Base-by-base conservation (phyloP, 2,113 vertebrate species). In the Chrysochloris asiatica region DNA sequence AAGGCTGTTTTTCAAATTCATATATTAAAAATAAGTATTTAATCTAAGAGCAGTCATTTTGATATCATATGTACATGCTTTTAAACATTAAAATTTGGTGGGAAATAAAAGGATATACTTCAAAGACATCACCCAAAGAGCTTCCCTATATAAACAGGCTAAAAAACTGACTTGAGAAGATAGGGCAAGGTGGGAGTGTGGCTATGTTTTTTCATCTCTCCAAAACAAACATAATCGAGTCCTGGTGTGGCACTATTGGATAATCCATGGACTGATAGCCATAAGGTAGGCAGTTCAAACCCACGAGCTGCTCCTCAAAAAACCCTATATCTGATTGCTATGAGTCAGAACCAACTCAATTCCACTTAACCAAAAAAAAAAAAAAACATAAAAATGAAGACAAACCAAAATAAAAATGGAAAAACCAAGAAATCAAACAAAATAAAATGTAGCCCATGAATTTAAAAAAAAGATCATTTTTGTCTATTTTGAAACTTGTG, bases 1-100 rank as follows among this genome's bases (percentile, higher is more conserved):
- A 88, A 93, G 52, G 82, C 65, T 88, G 28, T 47, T 72, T 50
- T 90, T 91, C 72, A 76, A 28, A 89, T 65, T 86, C 81, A 75
- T n/a, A 41, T 56, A 84, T 93, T 54, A 80, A 54, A 92, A 81
- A 92, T 13, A 67, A 50, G 28, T 61, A 43, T 71, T 61, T 69
- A 84, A 89, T n/a, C 86, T 91, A 47, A 82, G 28, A 89, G 47
- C 4, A 83, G 26, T 48, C 67, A 26, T 83, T 94, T 90, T 3
- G 63, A 67, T 28, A 83, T 83, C 43, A 81, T 38, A 73, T 2
- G n/a, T 38, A 41, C n/a, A 87, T 72, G 50, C 22, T 82, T 90
- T 83, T 65, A 86, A 93, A 83, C 72, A 90, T 47, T 52, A 86
- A 28, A 56, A 52, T 80, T 76, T 36, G 14, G 63, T 4, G 24